Base-by-base conservation (phyloP, 2,797 vertebrate genomes). In the Myotis planiceps region DNA sequence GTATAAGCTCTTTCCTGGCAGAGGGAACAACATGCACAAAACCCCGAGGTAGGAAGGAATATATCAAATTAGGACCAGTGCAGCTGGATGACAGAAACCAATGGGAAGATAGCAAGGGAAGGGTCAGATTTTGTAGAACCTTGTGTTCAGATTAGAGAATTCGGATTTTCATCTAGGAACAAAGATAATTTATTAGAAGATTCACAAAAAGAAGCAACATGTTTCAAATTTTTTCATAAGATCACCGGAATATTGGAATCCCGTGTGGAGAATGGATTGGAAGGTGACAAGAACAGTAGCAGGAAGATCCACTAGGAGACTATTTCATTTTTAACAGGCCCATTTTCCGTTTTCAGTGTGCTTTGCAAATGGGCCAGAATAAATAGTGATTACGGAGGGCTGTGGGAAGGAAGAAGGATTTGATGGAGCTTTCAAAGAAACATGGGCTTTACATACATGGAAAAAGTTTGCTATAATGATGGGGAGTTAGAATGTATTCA, bases 351-450 rank as follows among this genome's bases (percentile, higher is more conserved):
- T 96, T 53, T 76, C 60, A 60, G 16, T 63, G 49, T 29, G 27
- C 32, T 60, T 92, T 55, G 60, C 39, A 47, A 91, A 80, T 0
- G 63, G 85, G 37, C n/a, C 49, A 16, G 65, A 85, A 75, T 63
- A 86, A 95, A 65, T 58, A 58, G 37, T 71, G 72, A 74, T 84
- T 72, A 5, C 1, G 6, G 60, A 81, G 32, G 9, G 3, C 14
- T 65, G 16, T n/a, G 37, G 34, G 42, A 66, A 72, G 49, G 25
- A 78, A 4, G 25, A 69, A 69, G 23, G 34, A 27, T 60, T 39
- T 47, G 55, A 92, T 16, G 82, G 49, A 83, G 51, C 34, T 93
- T 93, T 92, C 58, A 79, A 86, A 93, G 75, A 85, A 79, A 76
- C 0, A 0, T 10, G 14, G 55, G 15, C 29, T 49, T 78, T 90